phyloP scores from a whole-genome alignment of 2,797 vertebrate species.

The Pempheris klunzingeri region DNA sequence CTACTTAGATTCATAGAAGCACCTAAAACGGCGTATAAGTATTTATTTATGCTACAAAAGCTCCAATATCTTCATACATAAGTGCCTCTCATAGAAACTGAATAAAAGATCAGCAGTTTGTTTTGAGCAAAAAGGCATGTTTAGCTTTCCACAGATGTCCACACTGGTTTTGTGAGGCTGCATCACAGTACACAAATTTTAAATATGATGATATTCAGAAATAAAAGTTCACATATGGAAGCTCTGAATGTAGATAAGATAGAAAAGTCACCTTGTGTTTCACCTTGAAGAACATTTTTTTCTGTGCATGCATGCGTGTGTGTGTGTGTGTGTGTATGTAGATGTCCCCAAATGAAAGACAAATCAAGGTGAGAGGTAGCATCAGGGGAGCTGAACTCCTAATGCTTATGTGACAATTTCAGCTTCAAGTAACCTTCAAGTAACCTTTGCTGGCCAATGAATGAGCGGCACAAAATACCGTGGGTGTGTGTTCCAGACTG shows the following conservation, averaged over 20 bases:
- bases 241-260: slow-evolving; percentile 14
- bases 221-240: too few relatives aligned
- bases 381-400: slow-evolving; percentile 61
- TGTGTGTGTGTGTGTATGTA: background rate
- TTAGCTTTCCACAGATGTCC: background rate
- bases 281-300: slow-evolving; percentile 48
- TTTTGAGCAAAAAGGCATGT: background rate
- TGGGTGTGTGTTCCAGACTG: slow-evolving; percentile 1
- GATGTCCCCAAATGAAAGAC: slow-evolving; percentile 57
- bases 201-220: background rate
- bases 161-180: background rate
- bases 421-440: slow-evolving; percentile 64
- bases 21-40: background rate
- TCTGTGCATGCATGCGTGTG: slow-evolving; percentile 10
- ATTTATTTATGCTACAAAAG: background rate
- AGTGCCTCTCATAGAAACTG: background rate
- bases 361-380: slow-evolving; percentile 67
- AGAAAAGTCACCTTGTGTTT: slow-evolving; percentile 42
- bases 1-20: slow-evolving; percentile 9
- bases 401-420: slow-evolving; percentile 65
- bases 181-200: background rate
- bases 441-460: slow-evolving; percentile 56
- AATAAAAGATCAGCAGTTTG: background rate
- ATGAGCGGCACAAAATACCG: background rate
- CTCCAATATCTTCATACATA: background rate